Evolutionary conservation across 1,140 invertebrate genomes (phyloP), one percentile per base, ranked within the genome.

Genomic region (Protaetia brevitarsis): DNA sequence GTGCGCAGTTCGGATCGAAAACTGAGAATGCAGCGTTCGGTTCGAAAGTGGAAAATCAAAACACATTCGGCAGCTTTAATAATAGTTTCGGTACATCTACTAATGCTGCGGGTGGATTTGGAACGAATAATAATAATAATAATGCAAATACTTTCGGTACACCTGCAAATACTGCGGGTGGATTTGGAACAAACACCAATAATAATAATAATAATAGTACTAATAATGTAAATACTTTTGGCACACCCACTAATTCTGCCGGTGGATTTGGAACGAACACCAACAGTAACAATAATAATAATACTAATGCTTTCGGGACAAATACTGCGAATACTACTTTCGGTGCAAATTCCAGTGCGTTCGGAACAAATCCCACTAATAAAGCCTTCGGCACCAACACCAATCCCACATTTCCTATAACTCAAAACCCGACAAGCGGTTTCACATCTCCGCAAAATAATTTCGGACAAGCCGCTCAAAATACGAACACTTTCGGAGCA

Each of bases 211-310:
- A 13, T 21, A 21, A 21, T 62, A 8, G 26, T 60, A 11, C 16
- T 36, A 27, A 3, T 13, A 62, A 34, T 62, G 1, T 28, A 7
- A 34, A 16, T 59, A 28, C 2, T 26, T 59, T 59, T 59, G 57
- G 57, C 29, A 1, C 57, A 11, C 6, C 3, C 11, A 30, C 28
- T n/a, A 62, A 28, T 34, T 19, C 26, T 29, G 16, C 19, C 19
- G n/a, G 57, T 30, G 57, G 57, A 13, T 59, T 59, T 11, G 26
- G 26, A 28, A 19, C 11, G 7, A 59, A 59, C 8, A 0, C 60
- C 60, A 37, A 19, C 19, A 19, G 45, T 56, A n/a, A n/a, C 27
- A 30, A 31, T 19, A 62, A 62, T 59, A 28, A 26, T 59, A 59
- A 10, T 28, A n/a, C n/a, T n/a, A n/a, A n/a, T n/a, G n/a, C n/a